A percentile compares a stretch with the other conserved stretches of the same genome.
phyloP scores from a whole-genome alignment of 2,113 vertebrate species.

The Uria aalge region DNA sequence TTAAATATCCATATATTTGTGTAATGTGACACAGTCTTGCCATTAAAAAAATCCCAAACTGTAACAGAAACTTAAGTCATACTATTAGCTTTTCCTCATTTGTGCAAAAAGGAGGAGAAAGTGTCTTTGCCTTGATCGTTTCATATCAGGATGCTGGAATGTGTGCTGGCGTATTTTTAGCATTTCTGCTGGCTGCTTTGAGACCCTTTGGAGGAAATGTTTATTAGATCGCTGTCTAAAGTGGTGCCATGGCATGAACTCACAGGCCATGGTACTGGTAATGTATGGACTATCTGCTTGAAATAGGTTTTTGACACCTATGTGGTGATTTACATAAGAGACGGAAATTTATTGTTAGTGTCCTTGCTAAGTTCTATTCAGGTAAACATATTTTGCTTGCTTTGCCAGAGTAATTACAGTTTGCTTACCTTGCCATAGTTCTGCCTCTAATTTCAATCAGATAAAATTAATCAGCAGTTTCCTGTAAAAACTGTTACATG shows the following conservation, averaged over 20 bases:
- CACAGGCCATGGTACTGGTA: neutral
- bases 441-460: neutral
- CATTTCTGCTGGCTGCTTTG: neutral
- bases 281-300: neutral
- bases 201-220: neutral
- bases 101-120: neutral
- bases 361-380: neutral
- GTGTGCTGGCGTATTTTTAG: neutral
- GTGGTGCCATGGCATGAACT: neutral
- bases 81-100: neutral
- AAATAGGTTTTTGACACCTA: neutral
- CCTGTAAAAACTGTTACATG: neutral
- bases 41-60: neutral
- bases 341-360: neutral
- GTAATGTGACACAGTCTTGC: neutral
- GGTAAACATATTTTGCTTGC: neutral
- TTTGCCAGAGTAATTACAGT: neutral
- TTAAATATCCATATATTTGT: neutral
- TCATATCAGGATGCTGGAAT: neutral
- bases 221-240: neutral
- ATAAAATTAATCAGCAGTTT: neutral
- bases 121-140: neutral
- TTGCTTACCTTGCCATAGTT: neutral
- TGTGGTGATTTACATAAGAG: neutral
- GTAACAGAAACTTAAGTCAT: neutral